A percentile compares a stretch with the other conserved stretches of the same genome.
Conservation (phyloP, 2,113 vertebrate genomes). For the Tragelaphus scriptus region DNA sequence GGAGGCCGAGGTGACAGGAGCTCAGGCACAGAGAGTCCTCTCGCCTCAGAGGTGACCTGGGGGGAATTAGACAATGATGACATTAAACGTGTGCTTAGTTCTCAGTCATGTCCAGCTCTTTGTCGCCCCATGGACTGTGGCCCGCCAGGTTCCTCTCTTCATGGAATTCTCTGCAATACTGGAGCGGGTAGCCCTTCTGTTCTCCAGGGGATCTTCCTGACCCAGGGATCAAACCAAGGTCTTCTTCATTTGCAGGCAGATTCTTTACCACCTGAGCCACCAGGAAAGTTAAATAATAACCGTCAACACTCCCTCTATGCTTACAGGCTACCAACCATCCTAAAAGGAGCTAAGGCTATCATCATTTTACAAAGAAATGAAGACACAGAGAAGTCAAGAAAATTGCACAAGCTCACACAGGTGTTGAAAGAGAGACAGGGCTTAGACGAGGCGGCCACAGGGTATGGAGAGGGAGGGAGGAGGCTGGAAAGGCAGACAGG, state of each 20-base stretch:
- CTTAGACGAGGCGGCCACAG: not conserved
- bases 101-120: not conserved
- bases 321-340: not conserved
- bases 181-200: not conserved
- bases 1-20: not conserved
- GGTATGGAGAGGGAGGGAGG: not conserved
- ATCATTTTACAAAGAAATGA: not conserved
- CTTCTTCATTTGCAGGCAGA: not conserved
- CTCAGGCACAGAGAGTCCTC: not conserved
- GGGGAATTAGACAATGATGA: not conserved
- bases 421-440: not conserved
- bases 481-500: not conserved
- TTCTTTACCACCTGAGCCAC: not conserved
- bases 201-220: not conserved
- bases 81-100: not conserved
- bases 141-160: not conserved
- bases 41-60: not conserved
- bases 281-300: not conserved
- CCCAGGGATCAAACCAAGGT: not conserved
- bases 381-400: not conserved
- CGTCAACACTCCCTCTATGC: not conserved
- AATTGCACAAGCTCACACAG: not conserved
- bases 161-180: not conserved
- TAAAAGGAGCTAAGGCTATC: not conserved
- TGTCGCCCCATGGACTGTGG: not conserved